Percentiles rank a stretch among this genome's conserved stretches.
Evolutionary conservation across 2,113 vertebrate genomes (phyloP).

Genomic region (Haemorhous mexicanus): DNA sequence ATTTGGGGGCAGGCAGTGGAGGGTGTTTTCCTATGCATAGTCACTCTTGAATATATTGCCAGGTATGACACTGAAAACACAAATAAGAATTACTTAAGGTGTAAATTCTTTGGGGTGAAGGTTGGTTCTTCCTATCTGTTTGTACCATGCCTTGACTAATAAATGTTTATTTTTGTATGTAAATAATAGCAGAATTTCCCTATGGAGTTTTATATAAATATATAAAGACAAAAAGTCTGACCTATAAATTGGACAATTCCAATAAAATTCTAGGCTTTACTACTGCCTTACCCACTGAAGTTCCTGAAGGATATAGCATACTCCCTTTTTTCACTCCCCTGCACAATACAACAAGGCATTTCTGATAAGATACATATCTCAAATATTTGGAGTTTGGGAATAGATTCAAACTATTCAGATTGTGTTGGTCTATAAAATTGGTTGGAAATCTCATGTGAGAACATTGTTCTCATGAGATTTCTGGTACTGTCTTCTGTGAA

Average conservation of each 20-base stretch:
- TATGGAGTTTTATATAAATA: neutral
- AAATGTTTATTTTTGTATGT: neutral
- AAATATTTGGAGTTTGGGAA: neutral
- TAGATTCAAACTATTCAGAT: conserved; percentile 17
- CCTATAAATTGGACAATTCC: neutral
- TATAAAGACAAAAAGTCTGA: neutral
- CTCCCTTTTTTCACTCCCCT: neutral
- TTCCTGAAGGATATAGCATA: neutral
- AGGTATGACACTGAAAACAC: neutral
- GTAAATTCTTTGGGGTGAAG: neutral
- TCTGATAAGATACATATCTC: neutral
- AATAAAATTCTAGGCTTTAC: neutral
- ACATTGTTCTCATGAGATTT: conserved; percentile 9
- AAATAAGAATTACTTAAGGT: neutral
- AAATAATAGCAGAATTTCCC: neutral
- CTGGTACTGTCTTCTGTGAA: neutral
- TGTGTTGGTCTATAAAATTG: conserved; percentile 12
- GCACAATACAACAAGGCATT: neutral
- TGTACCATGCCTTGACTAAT: neutral
- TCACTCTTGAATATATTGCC: neutral
- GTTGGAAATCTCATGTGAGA: conserved; percentile 32
- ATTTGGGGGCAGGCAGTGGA: neutral
- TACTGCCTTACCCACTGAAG: neutral
- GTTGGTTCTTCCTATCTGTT: neutral
- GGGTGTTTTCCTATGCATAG: neutral